Evolutionary conservation across 1,140 invertebrate species (phyloP), one percentile per base, ranked within the genome.

Genomic region (Colletes gigas): DNA sequence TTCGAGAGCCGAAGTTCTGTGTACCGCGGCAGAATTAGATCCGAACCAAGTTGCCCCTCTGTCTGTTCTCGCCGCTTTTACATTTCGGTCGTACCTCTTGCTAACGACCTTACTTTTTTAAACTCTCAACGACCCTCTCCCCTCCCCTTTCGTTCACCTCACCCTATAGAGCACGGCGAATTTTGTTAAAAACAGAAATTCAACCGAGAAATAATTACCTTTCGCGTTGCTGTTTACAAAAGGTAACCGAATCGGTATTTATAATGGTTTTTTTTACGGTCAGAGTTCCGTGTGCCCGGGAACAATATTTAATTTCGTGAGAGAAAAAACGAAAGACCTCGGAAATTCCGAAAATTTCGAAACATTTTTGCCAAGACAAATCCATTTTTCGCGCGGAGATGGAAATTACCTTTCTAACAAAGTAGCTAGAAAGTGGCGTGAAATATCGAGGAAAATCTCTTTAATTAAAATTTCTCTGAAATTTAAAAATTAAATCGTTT

Each of bases 21-120:
- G 63, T 67, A 67, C 44, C 30, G 57, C 57, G 19, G 1, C 47
- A 44, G 60, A 79, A 79, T 79, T 79, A 65, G 50, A 73, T n/a
- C 55, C 69, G 2, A 15, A 4, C 41, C 10, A 39, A 57, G 5
- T 68, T 59, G 65, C 44, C 74, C 44, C 65, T 57, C 55, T 57
- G 74, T 57, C 65, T 77, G 30, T 19, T 7, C 5, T 19, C 44
- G 19, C 44, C 1, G 74, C 54, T 71, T 54, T 52, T 52, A n/a
- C 77, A 70, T 55, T 70, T 70, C 14, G 2, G 7, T n/a, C 44
- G 60, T 54, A 39, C 39, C 44, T 66, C 14, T 52, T 39, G 19
- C 39, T 73, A 73, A 79, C 62, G 60, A 30, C 59, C 39, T 21
- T n/a, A 54, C 50, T 50, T 65, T 57, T 65, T 73, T 73, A 66